These are phyloP conservation scores for Phyllotreta striolata DNA, from an alignment of 2,888 invertebrate genomes.

Conservation along the genomic window DNA sequence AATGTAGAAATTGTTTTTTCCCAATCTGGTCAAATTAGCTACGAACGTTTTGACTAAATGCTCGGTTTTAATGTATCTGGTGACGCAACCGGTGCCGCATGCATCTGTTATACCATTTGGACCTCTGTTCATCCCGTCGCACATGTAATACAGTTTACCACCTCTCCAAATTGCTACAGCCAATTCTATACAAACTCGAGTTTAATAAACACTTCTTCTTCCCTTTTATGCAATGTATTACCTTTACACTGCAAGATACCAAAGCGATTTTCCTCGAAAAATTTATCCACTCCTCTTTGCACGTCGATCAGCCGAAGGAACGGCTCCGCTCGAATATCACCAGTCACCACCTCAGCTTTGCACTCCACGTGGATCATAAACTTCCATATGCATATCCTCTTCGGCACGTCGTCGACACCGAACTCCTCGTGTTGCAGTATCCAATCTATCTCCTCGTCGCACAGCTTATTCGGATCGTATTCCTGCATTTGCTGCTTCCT, in stretches of 20 bases:
- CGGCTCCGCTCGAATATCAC: constrained; percentile 55
- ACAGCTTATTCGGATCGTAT: constrained; percentile 41
- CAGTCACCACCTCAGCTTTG: constrained; percentile 53
- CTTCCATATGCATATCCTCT: constrained; percentile 56
- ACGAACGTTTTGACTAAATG: constrained; percentile 52
- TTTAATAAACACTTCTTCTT: constrained; percentile 3
- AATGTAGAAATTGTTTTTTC: constrained; percentile 53
- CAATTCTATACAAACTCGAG: constrained; percentile 36
- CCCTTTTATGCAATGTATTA: background rate
- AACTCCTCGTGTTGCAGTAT: constrained; percentile 49
- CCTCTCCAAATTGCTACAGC: constrained; percentile 61
- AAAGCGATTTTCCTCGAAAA: constrained; percentile 55
- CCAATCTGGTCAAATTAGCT: constrained; percentile 52
- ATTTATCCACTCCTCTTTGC: constrained; percentile 53
- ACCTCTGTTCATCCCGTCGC: constrained; percentile 61
- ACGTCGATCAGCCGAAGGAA: constrained; percentile 54
- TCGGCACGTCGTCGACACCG: constrained; percentile 50
- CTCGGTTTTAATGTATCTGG: constrained; percentile 53
- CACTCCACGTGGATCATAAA: constrained; percentile 56
- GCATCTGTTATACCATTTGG: constrained; percentile 55
- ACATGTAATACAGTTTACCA: constrained; percentile 60
- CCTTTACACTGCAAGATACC: constrained; percentile 59
- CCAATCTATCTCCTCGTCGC: constrained; percentile 52
- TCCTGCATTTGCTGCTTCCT: constrained; percentile 44
- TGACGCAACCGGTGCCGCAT: constrained; percentile 58